Evolutionary conservation across 2,797 vertebrate genomes (phyloP).

Genomic region (Sebastes baramenuke): DNA sequence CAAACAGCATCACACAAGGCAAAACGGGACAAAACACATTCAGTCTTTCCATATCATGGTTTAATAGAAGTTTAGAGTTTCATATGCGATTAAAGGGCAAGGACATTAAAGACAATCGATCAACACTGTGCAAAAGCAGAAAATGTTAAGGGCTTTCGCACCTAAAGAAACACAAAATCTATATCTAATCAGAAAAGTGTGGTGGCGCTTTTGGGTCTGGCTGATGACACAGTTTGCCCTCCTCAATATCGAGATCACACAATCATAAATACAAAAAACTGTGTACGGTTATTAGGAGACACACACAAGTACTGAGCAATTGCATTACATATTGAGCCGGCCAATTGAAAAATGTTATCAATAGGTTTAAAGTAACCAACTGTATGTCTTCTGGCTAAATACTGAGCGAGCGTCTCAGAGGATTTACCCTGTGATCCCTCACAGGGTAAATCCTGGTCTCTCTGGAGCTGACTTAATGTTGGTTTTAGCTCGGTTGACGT

Average conservation of each 20-base stretch:
- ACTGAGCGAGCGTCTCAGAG: neutral
- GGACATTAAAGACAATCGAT: neutral
- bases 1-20: neutral
- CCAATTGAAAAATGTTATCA: slow-evolving; percentile 3
- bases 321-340: neutral
- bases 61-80: neutral
- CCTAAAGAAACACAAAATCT: slow-evolving; percentile 44
- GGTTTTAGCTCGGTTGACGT: slow-evolving; percentile 1
- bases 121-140: neutral
- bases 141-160: neutral
- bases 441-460: neutral
- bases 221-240: neutral
- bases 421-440: neutral
- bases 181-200: slow-evolving; percentile 45
- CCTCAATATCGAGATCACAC: neutral
- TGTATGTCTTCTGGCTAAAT: neutral
- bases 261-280: neutral
- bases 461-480: neutral
- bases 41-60: neutral
- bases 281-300: neutral
- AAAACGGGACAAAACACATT: neutral
- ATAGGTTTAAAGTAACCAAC: neutral
- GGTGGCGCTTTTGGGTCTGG: neutral
- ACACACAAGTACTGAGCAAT: neutral
- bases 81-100: neutral